Evolutionary conservation across 2,113 vertebrate species (phyloP), one percentile per base, ranked within the genome.

Genomic region (Pomatostomus ruficeps): DNA sequence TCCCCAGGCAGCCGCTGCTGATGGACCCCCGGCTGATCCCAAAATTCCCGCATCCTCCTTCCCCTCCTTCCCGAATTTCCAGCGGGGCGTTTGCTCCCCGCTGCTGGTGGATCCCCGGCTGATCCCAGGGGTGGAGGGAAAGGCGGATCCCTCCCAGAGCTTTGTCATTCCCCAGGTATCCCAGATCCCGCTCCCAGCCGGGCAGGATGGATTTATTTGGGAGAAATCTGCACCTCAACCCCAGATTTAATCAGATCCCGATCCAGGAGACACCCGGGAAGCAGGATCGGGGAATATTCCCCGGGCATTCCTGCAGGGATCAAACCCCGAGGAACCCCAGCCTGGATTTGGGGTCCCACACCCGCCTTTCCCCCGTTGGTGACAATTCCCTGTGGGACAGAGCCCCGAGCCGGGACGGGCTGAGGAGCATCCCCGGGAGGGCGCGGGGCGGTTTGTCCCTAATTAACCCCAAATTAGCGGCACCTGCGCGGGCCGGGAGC

Each of bases 331-430:
- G n/a, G n/a, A n/a, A n/a, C n/a, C n/a, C n/a, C n/a, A n/a, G n/a
- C n/a, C n/a, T n/a, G 4, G 29, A 3, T 25, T 29, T 0, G 33
- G 4, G 1, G 9, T 2, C n/a, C 13, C 51, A 4, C 10, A 6
- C 2, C 2, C 29, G 3, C 4, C 2, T 5, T 11, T 1, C 0
- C 18, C 5, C 8, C 42, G 1, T 11, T 40, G 12, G 0, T 0
- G 6, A 12, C 45, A 3, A 46, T 42, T 72, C 35, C 12, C 54
- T 10, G 2, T 1, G 59, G 43, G 88, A 38, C 12, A 49, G 28
- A 38, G 4, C 28, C 10, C 9, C 9, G 55, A 19, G 3, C 61
- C 21, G 4, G 78, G 28, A 40, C 28, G 15, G 46, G 15, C 33
- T 2, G 38, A 2, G 3, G 4, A 49, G 0, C 0, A 66, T 9